phyloP scores from a whole-genome alignment of 2,888 invertebrate genomes.

The Microctonus hyperodae region DNA sequence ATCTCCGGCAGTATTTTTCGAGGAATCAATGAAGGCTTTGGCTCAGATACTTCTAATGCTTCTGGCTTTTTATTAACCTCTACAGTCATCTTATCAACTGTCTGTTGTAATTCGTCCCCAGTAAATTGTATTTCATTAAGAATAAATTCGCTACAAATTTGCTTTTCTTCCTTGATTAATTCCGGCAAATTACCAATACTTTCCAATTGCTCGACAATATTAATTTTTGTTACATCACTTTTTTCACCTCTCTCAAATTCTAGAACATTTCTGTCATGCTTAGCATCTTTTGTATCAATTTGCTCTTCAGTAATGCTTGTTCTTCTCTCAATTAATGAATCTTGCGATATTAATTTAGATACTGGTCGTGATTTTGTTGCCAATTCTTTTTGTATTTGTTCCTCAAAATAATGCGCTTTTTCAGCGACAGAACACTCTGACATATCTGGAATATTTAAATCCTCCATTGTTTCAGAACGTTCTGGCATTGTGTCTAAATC shows the following conservation, averaged over 20 bases:
- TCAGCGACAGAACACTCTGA: slow-evolving; percentile 67
- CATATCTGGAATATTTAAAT: slow-evolving; percentile 61
- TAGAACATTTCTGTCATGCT: slow-evolving; percentile 29
- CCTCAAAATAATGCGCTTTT: slow-evolving; percentile 69
- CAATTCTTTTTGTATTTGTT: slow-evolving; percentile 69
- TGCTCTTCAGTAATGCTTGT: slow-evolving; percentile 26
- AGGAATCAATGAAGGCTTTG: slow-evolving; percentile 34
- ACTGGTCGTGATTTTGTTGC: slow-evolving; percentile 38
- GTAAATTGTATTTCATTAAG: background rate
- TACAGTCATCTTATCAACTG: background rate
- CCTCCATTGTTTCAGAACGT: slow-evolving; percentile 54
- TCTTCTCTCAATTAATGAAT: slow-evolving; percentile 42
- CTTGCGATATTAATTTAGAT: slow-evolving; percentile 42
- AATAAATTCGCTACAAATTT: slow-evolving; percentile 4
- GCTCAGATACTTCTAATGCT: slow-evolving; percentile 18
- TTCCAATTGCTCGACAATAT: background rate
- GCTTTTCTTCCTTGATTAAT: background rate
- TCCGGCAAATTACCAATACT: background rate
- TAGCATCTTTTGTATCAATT: slow-evolving; percentile 25
- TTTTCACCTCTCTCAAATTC: slow-evolving; percentile 18
- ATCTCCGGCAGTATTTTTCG: slow-evolving; percentile 28
- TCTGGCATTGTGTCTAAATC: slow-evolving; percentile 43
- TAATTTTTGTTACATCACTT: background rate
- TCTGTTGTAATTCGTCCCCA: slow-evolving; percentile 12
- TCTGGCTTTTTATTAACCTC: slow-evolving; percentile 23